Percentiles rank a stretch among this genome's conserved stretches.
Conservation (phyloP, 2,113 vertebrate genomes). For the Caranx ignobilis region DNA sequence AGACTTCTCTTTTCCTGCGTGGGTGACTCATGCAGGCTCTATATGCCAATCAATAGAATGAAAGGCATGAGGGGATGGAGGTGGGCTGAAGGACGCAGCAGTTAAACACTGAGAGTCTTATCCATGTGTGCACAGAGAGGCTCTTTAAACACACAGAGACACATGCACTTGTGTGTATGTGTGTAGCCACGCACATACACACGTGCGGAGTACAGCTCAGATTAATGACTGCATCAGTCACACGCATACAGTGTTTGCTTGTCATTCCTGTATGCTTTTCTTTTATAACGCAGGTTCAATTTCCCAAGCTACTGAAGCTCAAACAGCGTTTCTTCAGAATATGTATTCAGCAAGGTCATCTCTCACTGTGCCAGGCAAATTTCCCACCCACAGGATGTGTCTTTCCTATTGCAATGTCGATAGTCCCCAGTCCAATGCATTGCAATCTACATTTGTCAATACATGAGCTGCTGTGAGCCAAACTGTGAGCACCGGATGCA, state of each 20-base stretch:
- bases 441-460: constrained; percentile 66
- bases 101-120: constrained; percentile 73
- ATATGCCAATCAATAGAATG: constrained; percentile 63
- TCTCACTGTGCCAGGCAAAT: constrained; percentile 46
- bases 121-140: constrained; percentile 76
- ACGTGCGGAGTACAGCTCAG: constrained; percentile 19
- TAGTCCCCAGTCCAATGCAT: constrained; percentile 49
- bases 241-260: constrained; percentile 66
- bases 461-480: constrained; percentile 27
- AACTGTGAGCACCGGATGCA: constrained; percentile 17
- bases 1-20: constrained; percentile 10
- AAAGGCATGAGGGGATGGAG: constrained; percentile 45
- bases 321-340: constrained; percentile 64
- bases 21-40: constrained; percentile 45
- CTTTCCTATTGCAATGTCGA: constrained; percentile 65
- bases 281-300: constrained; percentile 74
- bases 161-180: constrained; percentile 25
- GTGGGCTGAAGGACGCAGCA: constrained; percentile 43
- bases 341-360: constrained; percentile 74
- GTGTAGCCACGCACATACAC: constrained; percentile 25
- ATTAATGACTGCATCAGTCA: constrained; percentile 76
- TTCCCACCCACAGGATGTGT: constrained; percentile 44
- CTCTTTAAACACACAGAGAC: constrained; percentile 63
- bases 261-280: constrained; percentile 65
- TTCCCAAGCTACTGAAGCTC: constrained; percentile 72